Base-by-base conservation (phyloP, 2,797 vertebrate species). In the Hypotaenidia philippensis region DNA sequence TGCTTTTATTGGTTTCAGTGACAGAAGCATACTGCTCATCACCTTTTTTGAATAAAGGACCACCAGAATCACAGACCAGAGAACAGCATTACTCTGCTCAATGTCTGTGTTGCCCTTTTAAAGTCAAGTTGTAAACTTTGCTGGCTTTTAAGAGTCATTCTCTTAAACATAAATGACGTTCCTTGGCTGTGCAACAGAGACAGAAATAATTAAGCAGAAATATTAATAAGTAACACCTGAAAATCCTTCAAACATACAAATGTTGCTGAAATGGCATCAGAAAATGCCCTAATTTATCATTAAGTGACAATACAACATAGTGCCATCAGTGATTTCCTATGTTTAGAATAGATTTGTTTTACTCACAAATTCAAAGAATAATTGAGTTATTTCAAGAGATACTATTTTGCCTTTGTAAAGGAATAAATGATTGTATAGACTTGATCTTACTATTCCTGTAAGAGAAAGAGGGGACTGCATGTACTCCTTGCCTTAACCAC, bases 171-270 rank as follows among this genome's bases (percentile, higher is more conserved):
- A 81, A 94, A 83, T 69, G 72, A 79, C 0, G 0, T 27, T 69
- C 20, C 34, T 78, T 34, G 34, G 38, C 22, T 47, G 29, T 7
- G 49, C 32, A 91, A 19, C 8, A 89, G n/a, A 93, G 27, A 65
- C n/a, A 71, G 23, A 87, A 89, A 82, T 21, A 89, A 89, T 59
- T 76, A 84, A 3, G 13, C 15, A 88, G 59, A 71, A 82, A 80
- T 71, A 74, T 63, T 93, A 92, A 41, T 6, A 82, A 78, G 82
- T 3, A 72, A 34, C 29, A 77, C 8, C 71, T 74, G 60, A 32
- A 90, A 89, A 84, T 64, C 49, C 71, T 93, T 95, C 74, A 74
- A 40, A 89, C 87, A 60, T 29, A 87, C 25, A 70, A 79, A 65
- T 32, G 32, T 76, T 66, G 45, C 17, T 75, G 65, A 85, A 94